Conservation (phyloP, 2,888 invertebrate species). For the Eristalinus aeneus region DNA sequence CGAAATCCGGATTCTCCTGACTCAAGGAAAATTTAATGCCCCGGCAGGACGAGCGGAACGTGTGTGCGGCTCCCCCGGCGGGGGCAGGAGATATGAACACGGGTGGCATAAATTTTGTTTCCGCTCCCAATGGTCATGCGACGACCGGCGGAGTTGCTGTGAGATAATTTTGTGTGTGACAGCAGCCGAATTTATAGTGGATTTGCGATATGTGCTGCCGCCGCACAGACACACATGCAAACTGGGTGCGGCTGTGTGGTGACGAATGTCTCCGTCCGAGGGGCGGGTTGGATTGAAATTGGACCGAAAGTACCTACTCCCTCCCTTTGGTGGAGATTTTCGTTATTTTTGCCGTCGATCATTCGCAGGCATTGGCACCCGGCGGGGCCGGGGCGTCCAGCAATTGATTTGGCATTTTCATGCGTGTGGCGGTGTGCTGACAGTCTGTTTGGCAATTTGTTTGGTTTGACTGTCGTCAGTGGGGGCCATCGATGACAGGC, state of each 20-base stretch:
- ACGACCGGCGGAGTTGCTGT: conserved; percentile 43
- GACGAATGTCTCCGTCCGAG: neutral
- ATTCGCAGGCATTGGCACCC: conserved; percentile 14
- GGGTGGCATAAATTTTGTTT: conserved; percentile 57
- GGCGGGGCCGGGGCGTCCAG: conserved; percentile 25
- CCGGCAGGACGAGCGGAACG: conserved; percentile 11
- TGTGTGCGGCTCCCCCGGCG: conserved; percentile 18
- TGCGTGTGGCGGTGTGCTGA: conserved; percentile 58
- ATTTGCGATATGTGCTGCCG: conserved; percentile 40
- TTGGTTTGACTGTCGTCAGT: conserved; percentile 47
- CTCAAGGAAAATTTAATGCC: conserved; percentile 57
- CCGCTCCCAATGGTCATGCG: conserved; percentile 43
- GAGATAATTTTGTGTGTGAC: conserved; percentile 66
- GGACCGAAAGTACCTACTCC: neutral
- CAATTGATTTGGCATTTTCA: conserved; percentile 62
- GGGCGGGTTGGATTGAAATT: neutral
- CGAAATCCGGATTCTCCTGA: conserved; percentile 57
- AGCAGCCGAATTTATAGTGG: conserved; percentile 65
- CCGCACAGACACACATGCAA: conserved; percentile 10
- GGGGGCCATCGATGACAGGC: conserved; percentile 53
- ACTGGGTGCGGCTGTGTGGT: conserved; percentile 35
- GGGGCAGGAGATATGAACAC: conserved; percentile 30
- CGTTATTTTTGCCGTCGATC: conserved; percentile 44
- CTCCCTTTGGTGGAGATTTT: conserved; percentile 9
- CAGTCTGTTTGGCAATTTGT: conserved; percentile 55